A percentile compares a stretch with the other conserved stretches of the same genome.
phyloP scores from a whole-genome alignment of 2,888 invertebrate species.

The Drosophila quasianomalipes region DNA sequence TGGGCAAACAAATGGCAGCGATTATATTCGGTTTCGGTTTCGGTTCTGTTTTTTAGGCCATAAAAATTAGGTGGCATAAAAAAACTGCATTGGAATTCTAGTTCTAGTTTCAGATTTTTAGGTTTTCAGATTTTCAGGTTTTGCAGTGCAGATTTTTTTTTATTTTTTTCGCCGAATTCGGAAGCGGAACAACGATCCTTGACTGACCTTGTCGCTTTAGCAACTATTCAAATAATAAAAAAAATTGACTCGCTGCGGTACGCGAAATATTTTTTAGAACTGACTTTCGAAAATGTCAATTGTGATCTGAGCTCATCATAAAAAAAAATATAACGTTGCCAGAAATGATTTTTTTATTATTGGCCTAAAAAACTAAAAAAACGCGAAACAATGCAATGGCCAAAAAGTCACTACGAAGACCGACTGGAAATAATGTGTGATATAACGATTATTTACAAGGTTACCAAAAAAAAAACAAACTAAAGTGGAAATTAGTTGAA shows the following conservation, averaged over 20 bases:
- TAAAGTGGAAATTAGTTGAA: background rate
- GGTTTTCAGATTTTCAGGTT: slow-evolving; percentile 65
- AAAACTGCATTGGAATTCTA: slow-evolving; percentile 82
- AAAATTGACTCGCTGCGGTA: slow-evolving; percentile 74
- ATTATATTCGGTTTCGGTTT: slow-evolving; percentile 72
- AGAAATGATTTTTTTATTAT: slow-evolving; percentile 72
- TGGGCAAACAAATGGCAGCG: slow-evolving; percentile 70
- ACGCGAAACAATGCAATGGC: slow-evolving; percentile 21
- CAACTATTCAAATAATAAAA: slow-evolving; percentile 16
- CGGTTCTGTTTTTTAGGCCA: slow-evolving; percentile 78
- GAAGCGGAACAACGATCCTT: slow-evolving; percentile 63
- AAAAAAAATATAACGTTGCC: slow-evolving; percentile 48
- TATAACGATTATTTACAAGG: slow-evolving; percentile 40
- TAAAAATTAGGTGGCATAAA: slow-evolving; percentile 79
- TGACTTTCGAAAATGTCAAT: slow-evolving; percentile 52
- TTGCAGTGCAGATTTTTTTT: slow-evolving; percentile 53
- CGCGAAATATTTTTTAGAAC: slow-evolving; percentile 69
- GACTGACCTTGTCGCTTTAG: slow-evolving; percentile 61
- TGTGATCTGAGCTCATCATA: slow-evolving; percentile 62
- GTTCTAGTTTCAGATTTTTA: slow-evolving; percentile 82
- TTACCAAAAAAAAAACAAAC: background rate
- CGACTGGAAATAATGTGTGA: background rate
- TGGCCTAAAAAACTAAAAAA: slow-evolving; percentile 62
- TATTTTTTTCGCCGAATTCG: slow-evolving; percentile 68
- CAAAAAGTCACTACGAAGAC: slow-evolving; percentile 43